Percentiles rank a stretch among this genome's conserved stretches.
phyloP scores from a whole-genome alignment of 2,888 invertebrate species.

The Lithophane ornitopus region DNA sequence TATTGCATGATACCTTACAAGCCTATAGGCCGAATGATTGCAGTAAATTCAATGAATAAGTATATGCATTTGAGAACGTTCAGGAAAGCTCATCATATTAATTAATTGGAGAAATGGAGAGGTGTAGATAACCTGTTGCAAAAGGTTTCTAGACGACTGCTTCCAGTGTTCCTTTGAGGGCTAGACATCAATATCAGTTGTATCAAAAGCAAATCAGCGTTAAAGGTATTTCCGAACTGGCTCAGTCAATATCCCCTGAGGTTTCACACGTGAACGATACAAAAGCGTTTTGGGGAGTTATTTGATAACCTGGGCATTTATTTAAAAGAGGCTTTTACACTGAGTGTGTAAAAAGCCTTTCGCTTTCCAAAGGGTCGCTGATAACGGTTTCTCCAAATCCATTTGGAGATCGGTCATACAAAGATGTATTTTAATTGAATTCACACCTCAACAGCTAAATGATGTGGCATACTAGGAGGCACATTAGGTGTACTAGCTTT shows the following conservation, averaged over 20 bases:
- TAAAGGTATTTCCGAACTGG: constrained; percentile 22
- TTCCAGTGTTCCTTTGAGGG: constrained; percentile 9
- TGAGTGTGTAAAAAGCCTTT: constrained; percentile 28
- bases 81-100: constrained; percentile 10
- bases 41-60: constrained; percentile 18
- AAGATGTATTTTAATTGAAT: constrained; percentile 46
- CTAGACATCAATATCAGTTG: constrained; percentile 23
- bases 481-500: not conserved
- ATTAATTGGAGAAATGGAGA: constrained; percentile 7
- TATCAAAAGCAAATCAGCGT: constrained; percentile 15
- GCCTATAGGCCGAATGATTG: constrained; percentile 1
- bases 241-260: constrained; percentile 28
- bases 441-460: constrained; percentile 14
- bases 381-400: constrained; percentile 39
- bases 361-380: constrained; percentile 42
- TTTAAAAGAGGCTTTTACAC: constrained; percentile 33
- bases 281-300: constrained; percentile 29
- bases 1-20: constrained; percentile 10
- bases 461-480: not conserved
- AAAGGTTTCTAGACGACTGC: constrained; percentile 1
- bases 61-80: not conserved
- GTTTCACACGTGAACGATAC: constrained; percentile 28
- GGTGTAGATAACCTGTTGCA: constrained; percentile 21
- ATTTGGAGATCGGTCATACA: constrained; percentile 14
- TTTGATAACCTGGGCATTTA: constrained; percentile 40